phyloP scores from a whole-genome alignment of 2,888 invertebrate species.

The Autographa pulchrina region DNA sequence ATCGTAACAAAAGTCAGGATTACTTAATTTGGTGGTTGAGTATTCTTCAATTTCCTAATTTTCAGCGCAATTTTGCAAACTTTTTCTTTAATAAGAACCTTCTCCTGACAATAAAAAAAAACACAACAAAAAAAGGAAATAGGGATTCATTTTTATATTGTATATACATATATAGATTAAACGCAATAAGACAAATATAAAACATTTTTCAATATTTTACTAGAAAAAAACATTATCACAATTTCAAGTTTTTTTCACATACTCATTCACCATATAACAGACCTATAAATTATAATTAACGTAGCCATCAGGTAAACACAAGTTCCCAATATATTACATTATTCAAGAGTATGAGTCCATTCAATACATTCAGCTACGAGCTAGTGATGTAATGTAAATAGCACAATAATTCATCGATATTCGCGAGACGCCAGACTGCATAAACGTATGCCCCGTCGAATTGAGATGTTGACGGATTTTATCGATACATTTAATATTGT shows the following conservation, averaged over 20 bases:
- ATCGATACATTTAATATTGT: slow-evolving; percentile 42
- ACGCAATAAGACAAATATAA: too few relatives aligned
- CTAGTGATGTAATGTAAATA: slow-evolving; percentile 84
- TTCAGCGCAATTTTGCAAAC: too few relatives aligned
- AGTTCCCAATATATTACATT: slow-evolving; percentile 39
- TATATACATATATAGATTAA: too few relatives aligned
- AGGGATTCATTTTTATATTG: too few relatives aligned
- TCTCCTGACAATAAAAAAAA: too few relatives aligned
- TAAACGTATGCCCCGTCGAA: slow-evolving; percentile 62
- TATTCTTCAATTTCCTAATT: too few relatives aligned
- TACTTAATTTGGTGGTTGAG: too few relatives aligned
- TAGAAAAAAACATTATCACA: too few relatives aligned
- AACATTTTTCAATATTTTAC: too few relatives aligned
- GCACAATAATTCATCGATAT: slow-evolving; percentile 84
- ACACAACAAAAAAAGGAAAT: too few relatives aligned
- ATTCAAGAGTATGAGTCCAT: slow-evolving; percentile 57
- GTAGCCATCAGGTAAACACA: slow-evolving; percentile 45
- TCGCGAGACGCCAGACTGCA: slow-evolving; percentile 80
- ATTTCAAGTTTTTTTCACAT: neutral
- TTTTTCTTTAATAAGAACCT: too few relatives aligned
- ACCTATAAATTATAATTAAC: neutral
- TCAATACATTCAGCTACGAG: slow-evolving; percentile 54
- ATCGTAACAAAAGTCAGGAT: too few relatives aligned
- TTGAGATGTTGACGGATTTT: slow-evolving; percentile 51
- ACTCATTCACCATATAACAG: neutral